Percentiles rank a stretch among this genome's conserved stretches.
Evolutionary conservation across 2,797 vertebrate species (phyloP).

Genomic region (Staurois parvus): DNA sequence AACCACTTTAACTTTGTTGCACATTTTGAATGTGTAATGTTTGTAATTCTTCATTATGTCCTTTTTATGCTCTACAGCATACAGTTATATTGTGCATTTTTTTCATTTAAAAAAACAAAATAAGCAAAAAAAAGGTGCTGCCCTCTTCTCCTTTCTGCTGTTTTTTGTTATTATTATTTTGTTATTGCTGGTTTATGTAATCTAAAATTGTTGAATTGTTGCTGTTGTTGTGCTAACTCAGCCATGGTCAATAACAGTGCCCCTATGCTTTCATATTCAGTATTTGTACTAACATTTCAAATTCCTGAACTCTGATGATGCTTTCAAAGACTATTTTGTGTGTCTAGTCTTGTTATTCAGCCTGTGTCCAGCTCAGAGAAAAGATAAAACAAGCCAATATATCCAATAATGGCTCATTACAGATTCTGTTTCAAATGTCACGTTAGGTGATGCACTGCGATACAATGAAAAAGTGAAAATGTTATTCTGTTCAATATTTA

Average conservation of each 20-base stretch:
- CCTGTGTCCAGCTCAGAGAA: neutral
- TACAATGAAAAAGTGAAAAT: slow-evolving; percentile 54
- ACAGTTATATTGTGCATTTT: no score
- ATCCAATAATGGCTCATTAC: slow-evolving; percentile 54
- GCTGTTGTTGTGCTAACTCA: neutral
- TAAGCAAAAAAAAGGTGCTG: no score
- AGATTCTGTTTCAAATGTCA: slow-evolving; percentile 55
- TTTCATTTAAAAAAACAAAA: no score
- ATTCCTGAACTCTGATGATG: neutral
- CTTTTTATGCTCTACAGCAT: no score
- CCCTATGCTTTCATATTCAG: neutral
- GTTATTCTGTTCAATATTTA: slow-evolving; percentile 59
- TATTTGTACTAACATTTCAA: neutral
- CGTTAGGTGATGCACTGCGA: slow-evolving; percentile 29
- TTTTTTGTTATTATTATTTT: neutral
- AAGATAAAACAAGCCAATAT: slow-evolving; percentile 23
- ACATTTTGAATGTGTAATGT: no score
- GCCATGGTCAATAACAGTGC: neutral
- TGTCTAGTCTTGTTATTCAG: slow-evolving; percentile 31
- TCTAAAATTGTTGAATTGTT: no score
- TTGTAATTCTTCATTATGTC: no score
- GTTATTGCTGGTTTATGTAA: no score
- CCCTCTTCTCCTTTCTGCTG: neutral
- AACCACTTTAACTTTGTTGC: no score
- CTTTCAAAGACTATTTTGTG: neutral